phyloP scores from a whole-genome alignment of 35 echinoderm and acorn worm species.

The Patiria miniata region DNA sequence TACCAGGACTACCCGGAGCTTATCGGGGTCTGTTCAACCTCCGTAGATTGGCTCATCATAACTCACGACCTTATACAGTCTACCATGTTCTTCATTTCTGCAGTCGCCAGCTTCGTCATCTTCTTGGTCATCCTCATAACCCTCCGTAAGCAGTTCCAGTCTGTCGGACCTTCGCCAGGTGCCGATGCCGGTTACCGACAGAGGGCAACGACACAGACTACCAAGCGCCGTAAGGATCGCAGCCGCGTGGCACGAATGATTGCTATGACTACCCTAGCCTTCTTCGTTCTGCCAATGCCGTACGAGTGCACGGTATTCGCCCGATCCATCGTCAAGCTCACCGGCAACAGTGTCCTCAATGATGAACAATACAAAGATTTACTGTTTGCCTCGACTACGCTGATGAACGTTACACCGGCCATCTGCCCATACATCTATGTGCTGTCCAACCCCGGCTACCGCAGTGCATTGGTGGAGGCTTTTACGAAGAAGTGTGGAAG shows the following conservation, averaged over 20 bases:
- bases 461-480: not conserved
- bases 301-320: not conserved
- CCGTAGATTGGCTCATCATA: not conserved
- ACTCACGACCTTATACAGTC: not conserved
- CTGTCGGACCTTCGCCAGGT: not conserved
- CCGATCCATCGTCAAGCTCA: not conserved
- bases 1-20: not conserved
- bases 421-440: constrained; percentile 5
- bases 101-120: not conserved
- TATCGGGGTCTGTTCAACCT: not conserved
- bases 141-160: not conserved
- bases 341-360: not conserved
- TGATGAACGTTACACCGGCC: not conserved
- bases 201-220: not conserved
- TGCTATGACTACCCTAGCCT: not conserved
- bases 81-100: not conserved
- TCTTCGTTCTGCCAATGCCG: not conserved
- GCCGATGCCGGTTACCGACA: not conserved
- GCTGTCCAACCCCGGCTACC: not conserved
- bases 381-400: not conserved
- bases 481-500: not conserved
- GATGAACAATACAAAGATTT: not conserved
- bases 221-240: not conserved
- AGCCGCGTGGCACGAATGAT: not conserved
- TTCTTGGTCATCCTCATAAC: not conserved